These are phyloP conservation scores for Vidua chalybeata DNA, from an alignment of 2,113 vertebrate genomes.

Conservation along the genomic window DNA sequence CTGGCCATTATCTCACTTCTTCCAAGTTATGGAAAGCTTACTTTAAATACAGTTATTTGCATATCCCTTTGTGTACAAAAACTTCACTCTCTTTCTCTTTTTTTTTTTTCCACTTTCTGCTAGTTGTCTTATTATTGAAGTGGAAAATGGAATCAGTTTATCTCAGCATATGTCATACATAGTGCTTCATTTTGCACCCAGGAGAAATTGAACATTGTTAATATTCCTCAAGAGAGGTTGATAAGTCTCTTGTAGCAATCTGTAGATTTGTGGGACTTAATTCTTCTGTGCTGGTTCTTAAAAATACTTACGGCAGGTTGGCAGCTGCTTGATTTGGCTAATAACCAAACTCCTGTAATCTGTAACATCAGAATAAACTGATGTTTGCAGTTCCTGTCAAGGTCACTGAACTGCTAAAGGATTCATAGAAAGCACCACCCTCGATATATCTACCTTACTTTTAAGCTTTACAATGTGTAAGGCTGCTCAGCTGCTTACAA, in stretches of 20 bases:
- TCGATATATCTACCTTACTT: neutral
- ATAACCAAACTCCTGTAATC: neutral
- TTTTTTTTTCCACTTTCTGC: neutral
- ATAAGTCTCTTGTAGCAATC: neutral
- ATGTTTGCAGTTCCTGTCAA: neutral
- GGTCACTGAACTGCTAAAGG: neutral
- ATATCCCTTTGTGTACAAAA: neutral
- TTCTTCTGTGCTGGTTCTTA: neutral
- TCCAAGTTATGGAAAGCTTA: neutral
- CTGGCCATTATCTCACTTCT: conserved; percentile 44
- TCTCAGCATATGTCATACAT: conserved; percentile 7
- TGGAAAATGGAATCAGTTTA: conserved; percentile 31
- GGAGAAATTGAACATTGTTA: neutral
- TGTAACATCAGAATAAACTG: neutral
- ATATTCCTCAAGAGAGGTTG: neutral
- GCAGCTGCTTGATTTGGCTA: neutral
- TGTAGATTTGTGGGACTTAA: neutral
- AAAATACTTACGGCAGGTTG: neutral
- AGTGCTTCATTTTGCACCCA: conserved; percentile 21
- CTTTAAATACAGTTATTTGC: conserved; percentile 29
- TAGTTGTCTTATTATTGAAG: conserved; percentile 27
- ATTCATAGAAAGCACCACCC: neutral
- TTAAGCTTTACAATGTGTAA: neutral
- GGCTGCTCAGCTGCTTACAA: neutral
- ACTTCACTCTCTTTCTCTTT: neutral